phyloP scores from a whole-genome alignment of 1,140 invertebrate species.

The Pinna nobilis region DNA sequence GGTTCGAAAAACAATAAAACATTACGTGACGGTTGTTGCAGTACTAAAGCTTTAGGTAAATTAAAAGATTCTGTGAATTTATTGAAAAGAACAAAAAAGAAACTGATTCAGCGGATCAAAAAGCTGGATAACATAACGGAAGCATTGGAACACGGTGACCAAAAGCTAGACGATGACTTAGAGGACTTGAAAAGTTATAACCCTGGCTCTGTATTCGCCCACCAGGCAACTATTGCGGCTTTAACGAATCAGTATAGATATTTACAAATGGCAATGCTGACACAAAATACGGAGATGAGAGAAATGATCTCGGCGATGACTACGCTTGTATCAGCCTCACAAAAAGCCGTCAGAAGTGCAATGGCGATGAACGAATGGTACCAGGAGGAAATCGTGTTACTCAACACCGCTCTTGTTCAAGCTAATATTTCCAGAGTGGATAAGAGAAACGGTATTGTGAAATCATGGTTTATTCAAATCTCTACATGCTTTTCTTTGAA shows the following conservation, averaged over 20 bases:
- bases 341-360: conserved; percentile 40
- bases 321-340: conserved; percentile 37
- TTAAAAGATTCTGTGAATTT: conserved; percentile 38
- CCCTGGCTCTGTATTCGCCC: conserved; percentile 17
- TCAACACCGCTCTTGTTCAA: conserved; percentile 39
- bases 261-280: conserved; percentile 52
- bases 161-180: conserved; percentile 37
- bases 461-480: background rate
- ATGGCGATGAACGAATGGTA: conserved; percentile 36
- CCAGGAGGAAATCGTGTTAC: conserved; percentile 37
- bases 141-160: conserved; percentile 35
- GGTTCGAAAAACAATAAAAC: conserved; percentile 1
- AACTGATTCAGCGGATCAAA: conserved; percentile 8
- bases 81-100: conserved; percentile 40
- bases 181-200: conserved; percentile 28
- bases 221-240: conserved; percentile 51
- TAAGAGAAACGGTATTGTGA: conserved; percentile 32
- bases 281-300: conserved; percentile 51
- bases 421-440: conserved; percentile 43
- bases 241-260: conserved; percentile 60
- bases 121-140: conserved; percentile 42
- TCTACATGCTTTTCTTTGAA: no score
- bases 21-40: conserved; percentile 5
- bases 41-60: conserved; percentile 13
- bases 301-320: conserved; percentile 42